Base-by-base conservation (phyloP, 1,140 invertebrate genomes). In the Ceratina japonica region DNA sequence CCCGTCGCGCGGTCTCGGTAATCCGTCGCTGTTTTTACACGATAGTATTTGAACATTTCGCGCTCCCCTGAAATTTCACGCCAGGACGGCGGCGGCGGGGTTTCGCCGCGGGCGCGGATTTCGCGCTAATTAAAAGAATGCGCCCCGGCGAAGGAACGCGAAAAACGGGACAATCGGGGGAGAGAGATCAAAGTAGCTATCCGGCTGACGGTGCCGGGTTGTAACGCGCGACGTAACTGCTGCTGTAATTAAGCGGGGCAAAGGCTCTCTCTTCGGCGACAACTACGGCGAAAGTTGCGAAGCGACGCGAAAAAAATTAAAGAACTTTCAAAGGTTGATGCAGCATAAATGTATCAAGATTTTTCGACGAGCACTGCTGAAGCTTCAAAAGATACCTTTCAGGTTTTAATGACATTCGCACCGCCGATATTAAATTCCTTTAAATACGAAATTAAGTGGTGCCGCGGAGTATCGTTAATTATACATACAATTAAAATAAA, bases 21-120 rank as follows among this genome's bases (percentile, higher is more conserved):
- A 77, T 77, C 75, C 27, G n/a, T 12, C 31, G 22, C 8, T 37
- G 0, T 5, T 49, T n/a, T n/a, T 5, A 15, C 20, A 8, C 16
- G 75, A 78, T 72, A 59, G 59, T 22, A 52, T 69, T 61, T 52
- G 37, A 69, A 61, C 37, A 10, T 69, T 76, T 76, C 24, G 69
- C 44, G 56, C 31, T 62, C 27, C 10, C 13, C n/a, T 62, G 49
- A 70, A 77, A 52, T 70, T 62, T 70, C 58, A 52, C 70, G 52
- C 24, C 24, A 56, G 1, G 27, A 31, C 16, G 24, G 22, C n/a
- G 37, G 37, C 37, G 37, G 10, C 37, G 37, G 10, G 3, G 22
- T 59, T 27, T n/a, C 18, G 22, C 58, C 24, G 31, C 31, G 20
- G 18, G 16, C 8, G 15, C 18, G 24, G 20, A 15, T 8, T 18